phyloP scores from a whole-genome alignment of 2,888 invertebrate genomes.

The Leptopilina syphax region DNA sequence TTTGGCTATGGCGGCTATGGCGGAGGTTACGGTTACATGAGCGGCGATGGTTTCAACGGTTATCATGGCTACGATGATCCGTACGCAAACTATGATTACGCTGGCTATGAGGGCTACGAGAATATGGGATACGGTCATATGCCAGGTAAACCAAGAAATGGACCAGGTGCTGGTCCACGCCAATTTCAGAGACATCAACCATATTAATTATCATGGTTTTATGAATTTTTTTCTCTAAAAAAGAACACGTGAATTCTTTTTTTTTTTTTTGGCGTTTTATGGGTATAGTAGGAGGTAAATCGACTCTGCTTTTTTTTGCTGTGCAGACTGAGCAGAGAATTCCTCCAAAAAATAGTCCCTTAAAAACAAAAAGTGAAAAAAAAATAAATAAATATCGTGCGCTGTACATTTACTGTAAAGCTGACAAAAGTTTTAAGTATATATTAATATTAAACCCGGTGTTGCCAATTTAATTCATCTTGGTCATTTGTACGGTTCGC shows the following conservation, averaged over 20 bases:
- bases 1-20: constrained; percentile 73
- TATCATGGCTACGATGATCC: constrained; percentile 75
- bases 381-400: not conserved
- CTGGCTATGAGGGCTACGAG: constrained; percentile 74
- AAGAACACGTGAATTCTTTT: constrained; percentile 28
- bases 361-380: not conserved
- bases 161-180: constrained; percentile 73
- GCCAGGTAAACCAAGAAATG: constrained; percentile 72
- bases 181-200: constrained; percentile 77
- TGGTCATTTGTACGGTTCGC: constrained; percentile 17
- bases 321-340: constrained; percentile 27
- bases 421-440: constrained; percentile 14
- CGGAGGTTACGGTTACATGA: constrained; percentile 71
- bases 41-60: constrained; percentile 71
- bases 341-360: not conserved
- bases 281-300: constrained; percentile 62
- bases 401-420: constrained; percentile 16
- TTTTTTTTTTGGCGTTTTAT: constrained; percentile 38
- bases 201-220: constrained; percentile 64
- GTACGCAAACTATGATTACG: constrained; percentile 76
- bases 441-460: not conserved
- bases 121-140: constrained; percentile 69
- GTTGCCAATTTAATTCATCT: constrained; percentile 8
- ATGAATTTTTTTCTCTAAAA: not conserved
- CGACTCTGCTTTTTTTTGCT: constrained; percentile 49